Conservation (phyloP, 2,888 invertebrate genomes). For the Drosophila limbata region DNA sequence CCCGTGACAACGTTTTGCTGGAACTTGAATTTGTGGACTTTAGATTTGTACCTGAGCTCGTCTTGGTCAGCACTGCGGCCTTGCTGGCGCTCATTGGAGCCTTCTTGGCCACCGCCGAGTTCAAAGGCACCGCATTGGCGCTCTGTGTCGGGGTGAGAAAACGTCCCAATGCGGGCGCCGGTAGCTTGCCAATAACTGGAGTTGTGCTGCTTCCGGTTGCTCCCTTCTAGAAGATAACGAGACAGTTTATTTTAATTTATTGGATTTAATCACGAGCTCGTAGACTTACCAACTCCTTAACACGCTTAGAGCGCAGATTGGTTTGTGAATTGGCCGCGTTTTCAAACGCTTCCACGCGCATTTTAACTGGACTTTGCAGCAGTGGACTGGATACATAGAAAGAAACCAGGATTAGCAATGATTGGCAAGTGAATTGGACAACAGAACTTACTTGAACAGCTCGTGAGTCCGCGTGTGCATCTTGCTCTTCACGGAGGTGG, state of each 20-base stretch:
- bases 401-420: conserved; percentile 67
- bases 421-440: accelerated
- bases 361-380: conserved; percentile 87
- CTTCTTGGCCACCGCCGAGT: conserved; percentile 74
- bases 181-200: conserved; percentile 78
- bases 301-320: conserved; percentile 67
- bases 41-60: conserved; percentile 64
- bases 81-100: conserved; percentile 82
- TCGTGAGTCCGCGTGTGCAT: conserved; percentile 82
- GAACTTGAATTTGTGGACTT: conserved; percentile 63
- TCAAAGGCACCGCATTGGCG: conserved; percentile 54
- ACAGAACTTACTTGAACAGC: conserved; percentile 83
- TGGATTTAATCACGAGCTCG: neutral
- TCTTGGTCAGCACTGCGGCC: conserved; percentile 68
- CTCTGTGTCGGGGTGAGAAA: conserved; percentile 83
- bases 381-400: conserved; percentile 86
- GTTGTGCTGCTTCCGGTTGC: conserved; percentile 60
- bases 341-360: conserved; percentile 88
- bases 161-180: conserved; percentile 75
- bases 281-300: conserved; percentile 79
- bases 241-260: neutral
- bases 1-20: conserved; percentile 76
- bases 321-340: conserved; percentile 79
- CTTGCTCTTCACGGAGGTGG: conserved; percentile 68
- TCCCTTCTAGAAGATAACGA: conserved; percentile 10